phyloP scores from a whole-genome alignment of 2,797 vertebrate species.

The Halcyon smyrnensis region DNA sequence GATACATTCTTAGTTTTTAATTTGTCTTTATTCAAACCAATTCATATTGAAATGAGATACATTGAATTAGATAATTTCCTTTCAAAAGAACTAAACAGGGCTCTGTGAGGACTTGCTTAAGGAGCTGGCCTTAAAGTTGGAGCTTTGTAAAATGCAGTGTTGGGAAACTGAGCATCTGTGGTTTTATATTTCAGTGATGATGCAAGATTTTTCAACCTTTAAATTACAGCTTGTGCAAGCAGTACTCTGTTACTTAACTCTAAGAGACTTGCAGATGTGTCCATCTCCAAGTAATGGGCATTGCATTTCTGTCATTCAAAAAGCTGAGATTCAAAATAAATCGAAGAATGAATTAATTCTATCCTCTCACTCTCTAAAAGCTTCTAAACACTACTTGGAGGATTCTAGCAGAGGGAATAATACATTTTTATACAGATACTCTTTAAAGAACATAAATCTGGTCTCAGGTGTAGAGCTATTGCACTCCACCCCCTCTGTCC shows the following conservation, averaged over 20 bases:
- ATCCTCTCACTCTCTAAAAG: neutral
- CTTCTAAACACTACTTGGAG: neutral
- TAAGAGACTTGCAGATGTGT: slow-evolving; percentile 35
- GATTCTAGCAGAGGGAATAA: neutral
- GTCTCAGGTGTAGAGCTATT: neutral
- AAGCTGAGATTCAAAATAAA: slow-evolving; percentile 1
- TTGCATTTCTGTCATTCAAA: slow-evolving; percentile 23
- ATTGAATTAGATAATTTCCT: neutral
- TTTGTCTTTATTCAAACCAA: neutral
- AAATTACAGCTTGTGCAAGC: slow-evolving; percentile 51
- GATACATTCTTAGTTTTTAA: neutral
- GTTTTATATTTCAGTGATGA: slow-evolving; percentile 64
- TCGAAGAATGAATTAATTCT: slow-evolving; percentile 27
- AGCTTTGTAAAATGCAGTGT: slow-evolving; percentile 20
- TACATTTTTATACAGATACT: neutral
- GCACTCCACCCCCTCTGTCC: neutral
- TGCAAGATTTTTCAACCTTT: slow-evolving; percentile 55
- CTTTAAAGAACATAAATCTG: neutral
- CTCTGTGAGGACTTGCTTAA: neutral
- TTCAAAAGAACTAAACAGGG: neutral
- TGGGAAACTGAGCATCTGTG: slow-evolving; percentile 31
- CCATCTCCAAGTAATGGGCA: slow-evolving; percentile 6
- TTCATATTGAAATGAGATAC: neutral
- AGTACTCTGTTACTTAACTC: slow-evolving; percentile 31
- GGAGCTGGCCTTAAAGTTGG: neutral